Evolutionary conservation across 2,113 vertebrate genomes (phyloP), one percentile per base, ranked within the genome.

Genomic region (Nestor notabilis): DNA sequence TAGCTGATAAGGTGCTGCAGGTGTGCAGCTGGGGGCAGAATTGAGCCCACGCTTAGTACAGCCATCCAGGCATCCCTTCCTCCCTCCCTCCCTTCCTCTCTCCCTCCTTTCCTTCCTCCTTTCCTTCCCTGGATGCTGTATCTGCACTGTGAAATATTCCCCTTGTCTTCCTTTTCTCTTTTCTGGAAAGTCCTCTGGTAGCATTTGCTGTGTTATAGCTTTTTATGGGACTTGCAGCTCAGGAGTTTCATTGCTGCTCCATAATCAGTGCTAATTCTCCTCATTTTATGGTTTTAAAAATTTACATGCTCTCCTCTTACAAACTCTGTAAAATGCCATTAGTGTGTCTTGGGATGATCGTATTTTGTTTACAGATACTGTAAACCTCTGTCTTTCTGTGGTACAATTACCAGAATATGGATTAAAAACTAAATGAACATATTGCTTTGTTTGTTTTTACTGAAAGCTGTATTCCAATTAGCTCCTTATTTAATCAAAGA

Each of bases 351-450:
- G 65, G 71, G 74, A 76, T 39, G 44, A 90, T 83, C 19, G 5
- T 71, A 9, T 14, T 78, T 69, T 89, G n/a, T 74, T 88, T 88
- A 72, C 91, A 76, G 83, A 83, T 84, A 4, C 61, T 71, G 33
- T 91, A 68, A 89, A 46, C 75, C 64, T 77, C 56, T 88, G 58
- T 76, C 89, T 93, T 94, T 83, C 10, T 13, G 14, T 78, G 71
- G 68, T 83, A 88, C 82, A 87, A 58, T 96, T 93, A 95, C 89
- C 44, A 86, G 95, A 89, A 95, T 93, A 95, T 74, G 56, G 85
- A 93, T 96, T 94, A 87, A 95, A 97, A 94, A 89, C 78, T 75
- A 92, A 93, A 93, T 3, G 1, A 95, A 70, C 53, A 39, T 78
- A 85, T 29, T 81, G 60, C 84, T 83, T 84, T 83, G 74, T 88